Conservation (phyloP, 1,140 invertebrate species). For the Apis laboriosa region DNA sequence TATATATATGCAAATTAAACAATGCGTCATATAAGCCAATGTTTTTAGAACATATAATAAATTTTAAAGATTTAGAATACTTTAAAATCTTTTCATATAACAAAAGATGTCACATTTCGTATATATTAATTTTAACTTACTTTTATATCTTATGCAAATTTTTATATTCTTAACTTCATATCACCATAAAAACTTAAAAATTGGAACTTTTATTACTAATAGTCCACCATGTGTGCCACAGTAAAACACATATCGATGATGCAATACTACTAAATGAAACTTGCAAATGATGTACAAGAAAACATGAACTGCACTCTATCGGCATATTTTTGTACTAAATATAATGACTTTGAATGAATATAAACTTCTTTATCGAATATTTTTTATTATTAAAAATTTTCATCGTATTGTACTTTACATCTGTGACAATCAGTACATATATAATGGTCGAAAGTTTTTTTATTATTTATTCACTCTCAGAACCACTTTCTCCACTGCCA, state of each 20-base stretch:
- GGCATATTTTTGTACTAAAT: background rate
- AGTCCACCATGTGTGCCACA: background rate
- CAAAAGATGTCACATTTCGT: background rate
- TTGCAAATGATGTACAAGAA: constrained; percentile 3
- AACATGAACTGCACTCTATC: background rate
- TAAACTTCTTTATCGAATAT: background rate
- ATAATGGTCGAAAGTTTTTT: background rate
- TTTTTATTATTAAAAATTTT: constrained; percentile 23
- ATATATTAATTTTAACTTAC: constrained; percentile 28
- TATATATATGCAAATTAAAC: constrained; percentile 5
- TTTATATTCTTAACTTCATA: background rate
- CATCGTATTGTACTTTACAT: background rate
- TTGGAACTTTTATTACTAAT: constrained; percentile 1
- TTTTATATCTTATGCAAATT: background rate
- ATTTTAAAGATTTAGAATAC: background rate
- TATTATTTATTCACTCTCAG: constrained; percentile 74
- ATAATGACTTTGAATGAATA: background rate
- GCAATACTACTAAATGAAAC: constrained; percentile 41
- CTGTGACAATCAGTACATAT: constrained; percentile 21
- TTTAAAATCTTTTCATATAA: background rate
- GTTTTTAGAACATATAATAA: constrained; percentile 51
- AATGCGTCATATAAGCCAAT: constrained; percentile 47
- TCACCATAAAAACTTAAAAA: background rate
- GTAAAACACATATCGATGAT: constrained; percentile 30
- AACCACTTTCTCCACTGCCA: constrained; percentile 73